These are phyloP conservation scores for Scrobipalpa costella DNA, from an alignment of 2,888 invertebrate genomes.

Conservation along the genomic window DNA sequence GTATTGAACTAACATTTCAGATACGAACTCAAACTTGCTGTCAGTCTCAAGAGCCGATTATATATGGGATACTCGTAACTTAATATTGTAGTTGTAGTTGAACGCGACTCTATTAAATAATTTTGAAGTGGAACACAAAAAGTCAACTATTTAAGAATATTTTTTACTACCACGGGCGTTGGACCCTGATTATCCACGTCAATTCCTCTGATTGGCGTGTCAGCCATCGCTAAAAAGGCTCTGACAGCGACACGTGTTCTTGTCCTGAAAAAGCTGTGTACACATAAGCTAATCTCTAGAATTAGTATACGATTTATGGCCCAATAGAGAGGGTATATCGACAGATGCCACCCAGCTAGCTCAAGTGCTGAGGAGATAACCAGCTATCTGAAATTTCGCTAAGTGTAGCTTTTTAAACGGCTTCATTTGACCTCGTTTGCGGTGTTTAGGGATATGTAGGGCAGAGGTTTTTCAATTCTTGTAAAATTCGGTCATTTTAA, in stretches of 20 bases:
- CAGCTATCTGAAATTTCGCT: conserved; percentile 13
- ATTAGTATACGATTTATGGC: conserved; percentile 11
- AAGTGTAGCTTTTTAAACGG: conserved; percentile 12
- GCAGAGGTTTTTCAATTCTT: too few relatives aligned
- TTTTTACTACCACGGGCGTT: background rate
- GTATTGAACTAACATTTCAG: too few relatives aligned
- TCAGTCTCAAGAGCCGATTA: too few relatives aligned
- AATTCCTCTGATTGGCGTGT: conserved; percentile 10
- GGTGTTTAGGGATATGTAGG: background rate
- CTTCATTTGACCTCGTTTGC: conserved; percentile 15
- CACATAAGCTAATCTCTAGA: conserved; percentile 7
- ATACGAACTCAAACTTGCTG: too few relatives aligned
- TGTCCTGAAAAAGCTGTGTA: conserved; percentile 16
- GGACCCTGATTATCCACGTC: background rate
- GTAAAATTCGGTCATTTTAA: too few relatives aligned
- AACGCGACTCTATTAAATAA: too few relatives aligned
- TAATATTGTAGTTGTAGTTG: too few relatives aligned
- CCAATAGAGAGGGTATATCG: background rate
- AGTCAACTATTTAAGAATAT: background rate
- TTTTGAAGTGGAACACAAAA: background rate
- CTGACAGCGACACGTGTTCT: conserved; percentile 13
- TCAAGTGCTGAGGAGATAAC: conserved; percentile 10
- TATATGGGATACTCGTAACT: too few relatives aligned
- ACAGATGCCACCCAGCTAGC: conserved; percentile 14
- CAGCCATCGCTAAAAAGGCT: conserved; percentile 10